Evolutionary conservation across 1,140 invertebrate genomes (phyloP).

Genomic region (Cydia amplana): DNA sequence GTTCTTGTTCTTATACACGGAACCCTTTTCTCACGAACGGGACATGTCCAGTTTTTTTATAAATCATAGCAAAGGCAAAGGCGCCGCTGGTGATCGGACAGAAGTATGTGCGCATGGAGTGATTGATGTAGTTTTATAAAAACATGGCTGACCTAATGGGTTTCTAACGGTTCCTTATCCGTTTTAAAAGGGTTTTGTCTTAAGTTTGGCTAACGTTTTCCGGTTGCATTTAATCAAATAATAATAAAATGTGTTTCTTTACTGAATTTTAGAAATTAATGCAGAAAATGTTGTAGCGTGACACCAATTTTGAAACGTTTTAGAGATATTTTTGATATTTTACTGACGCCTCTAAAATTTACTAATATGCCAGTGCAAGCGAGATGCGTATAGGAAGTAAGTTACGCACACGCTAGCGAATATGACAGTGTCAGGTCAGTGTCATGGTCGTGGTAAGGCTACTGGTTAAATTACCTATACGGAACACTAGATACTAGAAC

Average conservation of each 20-base stretch:
- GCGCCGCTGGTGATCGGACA: background rate
- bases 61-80: background rate
- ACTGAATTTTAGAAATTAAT: no score
- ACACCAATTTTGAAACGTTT: no score
- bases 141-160: background rate
- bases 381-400: no score
- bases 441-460: no score
- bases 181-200: background rate
- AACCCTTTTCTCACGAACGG: background rate
- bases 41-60: background rate
- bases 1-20: background rate
- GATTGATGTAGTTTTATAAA: constrained; percentile 7
- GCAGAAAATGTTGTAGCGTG: no score
- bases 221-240: background rate
- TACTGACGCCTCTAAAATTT: no score
- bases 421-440: no score
- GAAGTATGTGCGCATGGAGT: background rate
- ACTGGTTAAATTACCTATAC: background rate
- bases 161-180: background rate
- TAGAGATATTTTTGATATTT: no score
- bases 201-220: background rate
- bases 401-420: no score
- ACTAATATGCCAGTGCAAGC: no score
- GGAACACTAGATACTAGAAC: background rate
- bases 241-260: no score